Percentiles rank a stretch among this genome's conserved stretches.
phyloP scores from a whole-genome alignment of 2,797 vertebrate species.

The Artibeus lituratus region DNA sequence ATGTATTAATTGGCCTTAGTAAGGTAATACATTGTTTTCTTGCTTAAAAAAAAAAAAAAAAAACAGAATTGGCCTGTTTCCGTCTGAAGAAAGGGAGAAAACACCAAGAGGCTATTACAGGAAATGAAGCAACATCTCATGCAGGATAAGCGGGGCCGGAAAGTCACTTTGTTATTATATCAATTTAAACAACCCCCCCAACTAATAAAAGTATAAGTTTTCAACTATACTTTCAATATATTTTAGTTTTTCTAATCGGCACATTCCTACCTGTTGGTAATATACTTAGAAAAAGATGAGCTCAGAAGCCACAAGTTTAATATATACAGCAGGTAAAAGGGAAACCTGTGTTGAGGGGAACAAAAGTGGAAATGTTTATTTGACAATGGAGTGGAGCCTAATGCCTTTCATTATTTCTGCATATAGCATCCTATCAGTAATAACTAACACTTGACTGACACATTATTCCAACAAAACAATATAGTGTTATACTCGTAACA shows the following conservation, averaged over 20 bases:
- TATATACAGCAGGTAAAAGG: constrained; percentile 10
- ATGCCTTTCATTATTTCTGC: not conserved
- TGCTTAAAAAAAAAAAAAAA: constrained; percentile 30
- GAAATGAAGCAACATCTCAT: constrained; percentile 1
- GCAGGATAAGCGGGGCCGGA: not conserved
- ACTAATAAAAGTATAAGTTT: not conserved
- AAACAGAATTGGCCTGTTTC: constrained; percentile 20
- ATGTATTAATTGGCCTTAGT: constrained; percentile 5
- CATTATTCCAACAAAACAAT: constrained; percentile 21
- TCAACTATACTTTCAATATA: not conserved
- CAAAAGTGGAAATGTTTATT: not conserved
- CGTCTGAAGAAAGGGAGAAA: not conserved
- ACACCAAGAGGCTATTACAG: not conserved
- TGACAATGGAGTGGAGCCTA: not conserved
- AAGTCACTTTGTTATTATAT: not conserved
- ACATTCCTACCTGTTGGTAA: not conserved
- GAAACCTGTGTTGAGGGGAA: constrained; percentile 1
- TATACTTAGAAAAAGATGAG: constrained; percentile 12
- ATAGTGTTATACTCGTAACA: not conserved
- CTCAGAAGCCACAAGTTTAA: constrained; percentile 23
- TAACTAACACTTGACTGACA: not conserved
- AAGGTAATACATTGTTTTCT: constrained; percentile 21
- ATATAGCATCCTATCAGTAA: not conserved
- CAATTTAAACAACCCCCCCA: not conserved
- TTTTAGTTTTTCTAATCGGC: constrained; percentile 25